Conservation (phyloP, 1,140 invertebrate species). For the Phymastichus coffea region DNA sequence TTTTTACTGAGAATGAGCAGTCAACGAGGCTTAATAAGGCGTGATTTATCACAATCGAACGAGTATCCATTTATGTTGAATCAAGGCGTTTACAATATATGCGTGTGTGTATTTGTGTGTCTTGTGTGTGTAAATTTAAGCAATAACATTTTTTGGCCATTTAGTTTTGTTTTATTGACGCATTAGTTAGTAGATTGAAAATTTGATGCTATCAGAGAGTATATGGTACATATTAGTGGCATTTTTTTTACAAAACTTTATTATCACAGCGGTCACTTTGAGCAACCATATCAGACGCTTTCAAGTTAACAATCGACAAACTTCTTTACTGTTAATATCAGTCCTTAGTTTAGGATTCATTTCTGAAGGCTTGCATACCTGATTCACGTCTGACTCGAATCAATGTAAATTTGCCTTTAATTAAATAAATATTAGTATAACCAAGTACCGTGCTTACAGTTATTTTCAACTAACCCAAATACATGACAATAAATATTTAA, state of each 20-base stretch:
- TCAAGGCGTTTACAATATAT: not conserved
- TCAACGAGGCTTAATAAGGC: constrained; percentile 29
- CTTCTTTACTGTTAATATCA: constrained; percentile 5
- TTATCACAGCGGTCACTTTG: constrained; percentile 13
- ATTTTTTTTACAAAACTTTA: constrained; percentile 8
- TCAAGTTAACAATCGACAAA: too few species aligned
- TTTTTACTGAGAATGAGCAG: too few species aligned
- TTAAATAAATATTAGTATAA: too few species aligned
- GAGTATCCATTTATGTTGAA: not conserved
- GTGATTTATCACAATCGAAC: constrained; percentile 27
- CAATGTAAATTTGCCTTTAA: too few species aligned
- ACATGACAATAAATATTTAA: too few species aligned
- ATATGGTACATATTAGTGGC: not conserved
- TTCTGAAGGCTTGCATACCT: too few species aligned
- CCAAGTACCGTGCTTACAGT: too few species aligned
- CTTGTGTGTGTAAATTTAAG: not conserved
- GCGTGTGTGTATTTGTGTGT: too few species aligned
- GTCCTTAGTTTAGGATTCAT: constrained; percentile 1
- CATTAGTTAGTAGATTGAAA: not conserved
- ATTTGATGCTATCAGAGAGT: not conserved
- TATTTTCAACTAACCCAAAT: too few species aligned
- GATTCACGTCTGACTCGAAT: too few species aligned
- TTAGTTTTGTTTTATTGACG: not conserved
- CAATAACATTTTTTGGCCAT: constrained; percentile 2
- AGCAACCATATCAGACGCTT: too few species aligned